These are phyloP conservation scores for Sanderia malayensis DNA, from an alignment of 30 jellyfish, hydroid and myxozoan genomes.

Conservation along the genomic window DNA sequence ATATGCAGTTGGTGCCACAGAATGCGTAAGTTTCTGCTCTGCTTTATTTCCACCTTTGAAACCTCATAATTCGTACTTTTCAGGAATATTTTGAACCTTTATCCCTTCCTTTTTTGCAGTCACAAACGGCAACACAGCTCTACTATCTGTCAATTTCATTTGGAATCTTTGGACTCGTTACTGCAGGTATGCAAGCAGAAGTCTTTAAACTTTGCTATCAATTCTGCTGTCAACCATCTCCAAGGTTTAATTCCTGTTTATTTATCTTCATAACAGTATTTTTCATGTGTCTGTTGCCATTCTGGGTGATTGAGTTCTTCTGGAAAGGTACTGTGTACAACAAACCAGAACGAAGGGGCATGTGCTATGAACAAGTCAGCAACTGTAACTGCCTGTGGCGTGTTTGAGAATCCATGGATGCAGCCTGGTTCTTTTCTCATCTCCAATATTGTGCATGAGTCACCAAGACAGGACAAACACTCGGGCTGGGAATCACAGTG, in stretches of 20 bases:
- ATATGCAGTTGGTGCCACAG: constrained; percentile 69
- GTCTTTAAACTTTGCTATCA: not conserved
- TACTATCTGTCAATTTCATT: constrained; percentile 71
- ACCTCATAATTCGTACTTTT: not conserved
- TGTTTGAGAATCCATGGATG: constrained; percentile 64
- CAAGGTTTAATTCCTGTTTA: not conserved
- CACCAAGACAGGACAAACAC: no score
- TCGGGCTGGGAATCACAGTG: no score
- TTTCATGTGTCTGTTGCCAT: constrained; percentile 66
- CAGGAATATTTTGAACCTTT: not conserved
- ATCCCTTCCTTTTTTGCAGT: constrained; percentile 17
- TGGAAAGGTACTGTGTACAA: constrained; percentile 88
- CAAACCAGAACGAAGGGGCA: constrained; percentile 81
- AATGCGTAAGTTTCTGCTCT: constrained; percentile 56
- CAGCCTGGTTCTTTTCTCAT: no score
- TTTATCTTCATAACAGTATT: constrained; percentile 59
- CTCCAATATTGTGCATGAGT: no score
- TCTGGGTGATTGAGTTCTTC: constrained; percentile 86
- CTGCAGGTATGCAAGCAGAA: constrained; percentile 44
- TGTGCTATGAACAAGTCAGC: constrained; percentile 93
- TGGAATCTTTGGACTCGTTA: constrained; percentile 70
- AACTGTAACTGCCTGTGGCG: constrained; percentile 95
- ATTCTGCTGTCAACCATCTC: no score
- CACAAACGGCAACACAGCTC: constrained; percentile 61
- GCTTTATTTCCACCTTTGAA: not conserved